Base-by-base conservation (phyloP, 2,888 invertebrate species). In the Mechanitis mazaeus region DNA sequence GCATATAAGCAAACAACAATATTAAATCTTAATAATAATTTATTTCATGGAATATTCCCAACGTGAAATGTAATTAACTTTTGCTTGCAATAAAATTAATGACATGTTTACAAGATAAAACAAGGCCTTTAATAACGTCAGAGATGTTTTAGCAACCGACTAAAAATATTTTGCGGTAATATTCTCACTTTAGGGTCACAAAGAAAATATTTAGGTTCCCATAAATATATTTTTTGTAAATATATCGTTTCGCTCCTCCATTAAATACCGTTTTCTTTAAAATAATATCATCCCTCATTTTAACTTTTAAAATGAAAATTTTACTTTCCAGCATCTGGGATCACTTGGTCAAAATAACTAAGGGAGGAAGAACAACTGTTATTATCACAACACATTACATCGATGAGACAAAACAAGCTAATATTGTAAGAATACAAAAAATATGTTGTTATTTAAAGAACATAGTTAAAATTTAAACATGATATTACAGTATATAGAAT, bases 331-430 rank as follows among this genome's bases (percentile, higher is more conserved):
- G 93, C 72, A 96, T 96, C 71, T 96, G 96, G 96, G 94, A 96
- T 79, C 94, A 96, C 82, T 84, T 96, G 64, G 95, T 96, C 45
- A 93, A 95, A 38, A 93, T 96, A 47, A 94, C 94, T 0, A 94
- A 93, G 77, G 94, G 92, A 68, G 94, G 94, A 12, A 91, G 92
- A 60, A 95, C 94, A 54, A 96, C 96, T 20, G 95, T 95, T 59
- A 96, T 96, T 70, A 95, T 96, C 65, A 96, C 96, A 1, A 96
- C 96, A 6, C 96, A 96, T 87, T 96, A 96, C 75, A 96, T 96
- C 68, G 96, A 96, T 68, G 96, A 96, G 79, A 95, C 96, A 1
- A 92, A 95, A 70, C 96, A 96, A 81, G 96, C 96, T 28, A 93
- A 94, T 72, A 92, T 94, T 75, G 95, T 95, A 84, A 93, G 94